Conservation (phyloP, 1,140 invertebrate species). For the Drosophila erecta region DNA sequence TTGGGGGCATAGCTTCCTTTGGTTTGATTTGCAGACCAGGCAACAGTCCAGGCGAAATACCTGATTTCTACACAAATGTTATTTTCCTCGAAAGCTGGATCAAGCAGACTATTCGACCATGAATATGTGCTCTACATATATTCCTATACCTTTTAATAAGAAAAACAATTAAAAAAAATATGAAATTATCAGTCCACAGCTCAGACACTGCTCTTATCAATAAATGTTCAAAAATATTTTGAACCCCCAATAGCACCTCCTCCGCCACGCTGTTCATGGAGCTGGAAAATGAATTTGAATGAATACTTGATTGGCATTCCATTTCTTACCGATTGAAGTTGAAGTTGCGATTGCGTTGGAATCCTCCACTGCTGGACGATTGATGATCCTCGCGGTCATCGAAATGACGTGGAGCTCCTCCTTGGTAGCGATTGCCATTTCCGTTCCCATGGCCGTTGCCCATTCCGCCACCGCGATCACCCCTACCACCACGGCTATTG, state of each 20-base stretch:
- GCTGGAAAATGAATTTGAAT: not conserved
- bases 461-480: not conserved
- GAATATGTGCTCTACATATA: too few species aligned
- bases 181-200: too few species aligned
- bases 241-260: slow-evolving; percentile 5
- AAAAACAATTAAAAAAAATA: too few species aligned
- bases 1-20: slow-evolving; percentile 86
- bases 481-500: slow-evolving; percentile 28
- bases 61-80: slow-evolving; percentile 85
- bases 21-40: too few species aligned
- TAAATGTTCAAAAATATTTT: too few species aligned
- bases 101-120: slow-evolving; percentile 7
- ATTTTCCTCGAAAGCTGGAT: slow-evolving; percentile 85
- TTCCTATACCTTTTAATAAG: too few species aligned
- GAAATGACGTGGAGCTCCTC: slow-evolving; percentile 10
- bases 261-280: slow-evolving; percentile 28
- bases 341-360: slow-evolving; percentile 53
- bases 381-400: slow-evolving; percentile 24
- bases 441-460: not conserved
- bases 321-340: slow-evolving; percentile 52
- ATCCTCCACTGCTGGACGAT: slow-evolving; percentile 23
- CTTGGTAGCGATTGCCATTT: slow-evolving; percentile 33
- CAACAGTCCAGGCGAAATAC: too few species aligned
- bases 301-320: not conserved
- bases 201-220: too few species aligned